Evolutionary conservation across 1,140 invertebrate species (phyloP), one percentile per base, ranked within the genome.

Genomic region (Geopemphigus sp.): DNA sequence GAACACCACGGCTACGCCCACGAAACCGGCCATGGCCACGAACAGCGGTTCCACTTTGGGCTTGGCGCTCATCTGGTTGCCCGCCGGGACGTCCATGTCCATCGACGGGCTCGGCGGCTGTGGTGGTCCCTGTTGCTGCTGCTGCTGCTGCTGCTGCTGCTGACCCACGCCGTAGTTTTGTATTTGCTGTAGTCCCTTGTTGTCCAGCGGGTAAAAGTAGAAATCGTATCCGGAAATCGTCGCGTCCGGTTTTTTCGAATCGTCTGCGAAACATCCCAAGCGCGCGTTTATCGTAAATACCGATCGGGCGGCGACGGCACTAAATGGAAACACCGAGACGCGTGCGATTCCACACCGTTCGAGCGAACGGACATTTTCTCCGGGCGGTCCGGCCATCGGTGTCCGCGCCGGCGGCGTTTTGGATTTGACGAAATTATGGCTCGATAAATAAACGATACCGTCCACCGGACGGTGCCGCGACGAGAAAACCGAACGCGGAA

Each of bases 1-100:
- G 80, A 87, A 85, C 83, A 87, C 85, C 17, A 87, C 83, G 0
- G 87, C 85, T 83, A 87, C 85, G 10, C 86, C 86, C 50, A 87
- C 84, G 80, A 87, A 87, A 10, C 87, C 85, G 1, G 86, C 85
- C 81, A 87, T 85, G 10, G 87, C 87, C 85, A 87, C 84, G 80
- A 87, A 87, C 10, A 87, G 80, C 6, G 87, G 87, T 78, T 87
- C 86, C 39, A 86, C 78, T 11, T 63, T 80, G 82, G 32, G n/a
- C 56, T 78, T 61, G 22, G 74, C n/a, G n/a, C n/a, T 84, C 84
- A 32, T 82, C n/a, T 53, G 80, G 47, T 14, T 59, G 1, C 32
- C 32, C 3, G 56, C 45, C 26, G 39, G 0, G 0, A 2, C 14
- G 19, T 63, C 54, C 39, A 45, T 6, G 5, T 59, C 72, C 26